A percentile compares a stretch with the other conserved stretches of the same genome.
phyloP scores from a whole-genome alignment of 2,797 vertebrate species.

The Odontamblyopus lacepedii region DNA sequence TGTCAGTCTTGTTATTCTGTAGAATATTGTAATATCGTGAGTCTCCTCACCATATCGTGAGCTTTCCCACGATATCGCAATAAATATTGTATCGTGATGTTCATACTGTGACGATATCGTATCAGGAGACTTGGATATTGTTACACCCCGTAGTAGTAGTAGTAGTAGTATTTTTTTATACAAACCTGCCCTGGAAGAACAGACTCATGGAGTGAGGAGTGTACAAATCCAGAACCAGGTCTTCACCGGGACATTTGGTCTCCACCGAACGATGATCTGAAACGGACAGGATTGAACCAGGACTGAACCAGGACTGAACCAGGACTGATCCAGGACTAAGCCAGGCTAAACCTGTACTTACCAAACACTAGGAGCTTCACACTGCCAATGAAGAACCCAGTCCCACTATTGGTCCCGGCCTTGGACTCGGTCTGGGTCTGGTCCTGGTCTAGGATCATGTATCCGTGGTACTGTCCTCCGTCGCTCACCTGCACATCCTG shows the following conservation, averaged over 20 bases:
- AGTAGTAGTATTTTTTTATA: not conserved
- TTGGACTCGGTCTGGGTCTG: slow-evolving; percentile 23
- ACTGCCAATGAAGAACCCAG: slow-evolving; percentile 60
- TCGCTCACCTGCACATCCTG: slow-evolving; percentile 65
- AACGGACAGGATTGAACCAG: not conserved
- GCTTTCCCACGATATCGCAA: too few species aligned
- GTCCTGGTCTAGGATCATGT: slow-evolving; percentile 49
- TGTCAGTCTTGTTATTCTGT: too few species aligned
- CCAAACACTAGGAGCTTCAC: slow-evolving; percentile 65
- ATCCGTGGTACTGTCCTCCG: slow-evolving; percentile 68
- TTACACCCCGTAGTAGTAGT: too few species aligned
- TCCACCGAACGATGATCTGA: slow-evolving; percentile 54
- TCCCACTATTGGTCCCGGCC: not conserved
- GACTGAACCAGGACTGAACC: not conserved
- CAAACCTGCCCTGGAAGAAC: slow-evolving; percentile 65
- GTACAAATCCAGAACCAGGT: slow-evolving; percentile 61
- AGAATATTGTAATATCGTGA: too few species aligned
- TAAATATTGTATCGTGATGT: too few species aligned
- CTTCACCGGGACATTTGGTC: slow-evolving; percentile 28
- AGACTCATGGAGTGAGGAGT: slow-evolving; percentile 48
- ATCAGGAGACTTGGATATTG: too few species aligned
- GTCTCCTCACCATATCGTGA: too few species aligned
- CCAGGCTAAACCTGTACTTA: slow-evolving; percentile 17
- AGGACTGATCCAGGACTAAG: not conserved
- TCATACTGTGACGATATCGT: too few species aligned